Percentiles rank a stretch among this genome's conserved stretches.
Conservation (phyloP, 2,797 vertebrate genomes). For the Scyliorhinus canicula region DNA sequence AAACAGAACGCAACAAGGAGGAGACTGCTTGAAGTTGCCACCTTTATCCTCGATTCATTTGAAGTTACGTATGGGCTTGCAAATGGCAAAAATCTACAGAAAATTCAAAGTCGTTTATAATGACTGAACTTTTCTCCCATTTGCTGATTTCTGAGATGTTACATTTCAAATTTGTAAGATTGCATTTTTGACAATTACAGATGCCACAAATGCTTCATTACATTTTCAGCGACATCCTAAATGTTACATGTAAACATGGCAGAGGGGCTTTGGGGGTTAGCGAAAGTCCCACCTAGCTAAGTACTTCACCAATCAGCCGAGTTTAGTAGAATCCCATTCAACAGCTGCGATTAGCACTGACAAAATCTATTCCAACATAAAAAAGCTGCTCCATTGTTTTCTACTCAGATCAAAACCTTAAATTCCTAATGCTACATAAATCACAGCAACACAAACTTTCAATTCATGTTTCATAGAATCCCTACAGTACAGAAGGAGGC, state of each 20-base stretch:
- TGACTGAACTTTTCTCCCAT: neutral
- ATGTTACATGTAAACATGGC: neutral
- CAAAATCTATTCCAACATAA: neutral
- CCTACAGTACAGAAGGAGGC: too few relatives aligned
- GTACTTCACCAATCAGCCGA: neutral
- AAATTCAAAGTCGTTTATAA: neutral
- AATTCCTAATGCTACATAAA: neutral
- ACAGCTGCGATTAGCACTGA: neutral
- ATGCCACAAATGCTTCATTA: neutral
- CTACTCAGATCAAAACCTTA: neutral
- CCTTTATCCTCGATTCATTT: conserved; percentile 43
- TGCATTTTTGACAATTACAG: neutral
- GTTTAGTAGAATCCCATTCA: neutral
- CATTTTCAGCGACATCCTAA: neutral
- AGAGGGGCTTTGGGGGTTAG: neutral
- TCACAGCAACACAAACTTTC: neutral
- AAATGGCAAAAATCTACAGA: neutral
- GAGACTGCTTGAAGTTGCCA: conserved; percentile 43
- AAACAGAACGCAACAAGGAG: conserved; percentile 35
- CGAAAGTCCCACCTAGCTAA: neutral
- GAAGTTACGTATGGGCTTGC: neutral
- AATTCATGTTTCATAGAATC: too few relatives aligned
- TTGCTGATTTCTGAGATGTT: neutral
- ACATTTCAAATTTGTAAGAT: neutral
- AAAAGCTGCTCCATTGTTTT: neutral